Conservation (phyloP, 2,888 invertebrate species). For the Stenotaenia linearis region DNA sequence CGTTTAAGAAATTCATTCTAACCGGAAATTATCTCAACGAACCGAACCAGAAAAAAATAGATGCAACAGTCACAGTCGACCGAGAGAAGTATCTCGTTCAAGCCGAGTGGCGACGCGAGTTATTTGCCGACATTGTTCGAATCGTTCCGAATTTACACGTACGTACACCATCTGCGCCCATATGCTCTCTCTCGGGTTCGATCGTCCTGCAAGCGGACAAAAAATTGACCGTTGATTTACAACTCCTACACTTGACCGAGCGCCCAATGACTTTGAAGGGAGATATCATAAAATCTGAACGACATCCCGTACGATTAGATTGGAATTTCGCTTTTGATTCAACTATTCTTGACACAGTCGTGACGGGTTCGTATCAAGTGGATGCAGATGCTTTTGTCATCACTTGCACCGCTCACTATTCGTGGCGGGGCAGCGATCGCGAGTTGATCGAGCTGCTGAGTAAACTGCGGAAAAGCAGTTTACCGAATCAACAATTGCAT, state of each 20-base stretch:
- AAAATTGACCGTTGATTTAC: neutral
- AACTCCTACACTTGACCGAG: neutral
- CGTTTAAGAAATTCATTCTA: constrained; percentile 44
- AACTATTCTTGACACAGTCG: neutral
- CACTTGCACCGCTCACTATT: neutral
- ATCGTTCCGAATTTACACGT: constrained; percentile 41
- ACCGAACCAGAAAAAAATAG: constrained; percentile 37
- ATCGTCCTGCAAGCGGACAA: constrained; percentile 3
- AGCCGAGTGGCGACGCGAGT: constrained; percentile 36
- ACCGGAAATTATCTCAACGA: constrained; percentile 40
- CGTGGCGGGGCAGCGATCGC: neutral
- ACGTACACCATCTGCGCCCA: constrained; percentile 38
- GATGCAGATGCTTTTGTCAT: neutral
- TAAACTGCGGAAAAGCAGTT: constrained; percentile 30
- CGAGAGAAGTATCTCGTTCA: constrained; percentile 38
- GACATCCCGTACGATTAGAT: constrained; percentile 12
- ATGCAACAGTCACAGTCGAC: constrained; percentile 39
- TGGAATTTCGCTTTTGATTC: neutral
- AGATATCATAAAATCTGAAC: neutral
- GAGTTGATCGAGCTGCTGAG: constrained; percentile 31
- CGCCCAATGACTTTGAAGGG: neutral
- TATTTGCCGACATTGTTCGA: neutral
- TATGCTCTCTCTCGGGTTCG: constrained; percentile 42
- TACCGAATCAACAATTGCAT: constrained; percentile 20
- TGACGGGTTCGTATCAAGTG: neutral